Base-by-base conservation (phyloP, 2,888 invertebrate species). In the Nemapogon koenigi region DNA sequence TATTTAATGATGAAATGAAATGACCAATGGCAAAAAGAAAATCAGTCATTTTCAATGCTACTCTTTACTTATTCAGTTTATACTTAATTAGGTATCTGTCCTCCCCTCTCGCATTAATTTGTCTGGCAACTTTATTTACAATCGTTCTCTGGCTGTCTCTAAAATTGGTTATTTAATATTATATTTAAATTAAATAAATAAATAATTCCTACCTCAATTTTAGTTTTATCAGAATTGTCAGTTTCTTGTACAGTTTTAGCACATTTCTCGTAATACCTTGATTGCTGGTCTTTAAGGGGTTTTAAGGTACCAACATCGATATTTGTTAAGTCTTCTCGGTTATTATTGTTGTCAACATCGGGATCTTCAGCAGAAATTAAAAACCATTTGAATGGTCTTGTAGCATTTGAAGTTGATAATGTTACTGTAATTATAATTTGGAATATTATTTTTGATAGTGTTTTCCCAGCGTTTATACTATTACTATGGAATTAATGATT, bases 291-390 rank as follows among this genome's bases (percentile, higher is more conserved):
- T n/a, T n/a, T n/a, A 42, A 73, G 45, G 0, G 69, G 71, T 50
- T 73, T 76, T 22, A 76, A 49, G 18, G 50, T 61, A 11, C 76
- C 76, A 0, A 73, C 72, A 18, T 72, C 64, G 1, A 51, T 2
- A 49, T 50, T 2, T 51, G 51, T 1, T 52, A 53, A 57, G 26
- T 60, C 11, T 30, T 33, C 56, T 11, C 56, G 53, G 1, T 52
- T 11, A 16, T 11, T 47, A 10, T 46, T 56, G 22, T 57, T 52
- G 42, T 75, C 76, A 4, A 67, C 51, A 0, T 59, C 57, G 0
- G 76, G 73, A 36, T 75, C 69, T 36, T 78, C 76, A 0, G 64
- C 72, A 0, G 75, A 75, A 38, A 78, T 70, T 73, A 78, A 75
- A 51, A 75, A 78, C 60, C 62, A 62, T 13, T 61, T 59, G 46